Evolutionary conservation across 2,797 vertebrate species (phyloP).

Genomic region (Chiloscyllium punctatum): DNA sequence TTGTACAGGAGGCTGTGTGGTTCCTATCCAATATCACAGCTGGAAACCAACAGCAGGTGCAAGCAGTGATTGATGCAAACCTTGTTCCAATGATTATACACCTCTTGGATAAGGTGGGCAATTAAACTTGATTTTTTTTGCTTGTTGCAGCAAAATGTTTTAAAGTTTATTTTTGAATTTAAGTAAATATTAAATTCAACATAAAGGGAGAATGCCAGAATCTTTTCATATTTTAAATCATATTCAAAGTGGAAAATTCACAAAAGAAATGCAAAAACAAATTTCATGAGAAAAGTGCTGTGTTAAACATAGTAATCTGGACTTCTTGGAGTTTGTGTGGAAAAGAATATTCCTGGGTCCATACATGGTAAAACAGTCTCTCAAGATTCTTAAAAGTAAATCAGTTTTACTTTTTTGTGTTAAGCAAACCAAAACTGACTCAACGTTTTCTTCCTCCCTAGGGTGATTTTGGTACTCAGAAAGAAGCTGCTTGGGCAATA

Average conservation of each 20-base stretch:
- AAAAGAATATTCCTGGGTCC: not conserved
- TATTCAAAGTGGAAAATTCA: not conserved
- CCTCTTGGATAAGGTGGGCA: slow-evolving; percentile 88
- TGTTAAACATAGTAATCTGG: not conserved
- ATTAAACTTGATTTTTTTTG: not conserved
- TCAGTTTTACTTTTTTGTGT: not conserved
- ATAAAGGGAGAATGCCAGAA: not conserved
- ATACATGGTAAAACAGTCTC: not conserved
- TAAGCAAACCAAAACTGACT: not conserved
- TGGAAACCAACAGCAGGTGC: slow-evolving; percentile 98
- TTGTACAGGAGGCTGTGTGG: slow-evolving; percentile 93
- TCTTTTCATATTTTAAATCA: not conserved
- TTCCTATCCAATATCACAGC: slow-evolving; percentile 99
- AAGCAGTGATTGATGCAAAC: slow-evolving; percentile 95
- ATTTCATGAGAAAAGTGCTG: not conserved
- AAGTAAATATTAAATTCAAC: not conserved
- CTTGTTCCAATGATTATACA: slow-evolving; percentile 99
- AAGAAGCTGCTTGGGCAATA: slow-evolving; percentile 98
- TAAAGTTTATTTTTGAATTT: not conserved
- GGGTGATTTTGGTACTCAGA: slow-evolving; percentile 98
- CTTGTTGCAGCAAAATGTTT: not conserved
- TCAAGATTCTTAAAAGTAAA: not conserved
- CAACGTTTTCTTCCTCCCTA: slow-evolving; percentile 45
- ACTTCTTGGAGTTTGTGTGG: too few species aligned
- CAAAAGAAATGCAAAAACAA: not conserved